phyloP scores from a whole-genome alignment of 2,888 invertebrate genomes.

The Pyrrhosoma nymphula region DNA sequence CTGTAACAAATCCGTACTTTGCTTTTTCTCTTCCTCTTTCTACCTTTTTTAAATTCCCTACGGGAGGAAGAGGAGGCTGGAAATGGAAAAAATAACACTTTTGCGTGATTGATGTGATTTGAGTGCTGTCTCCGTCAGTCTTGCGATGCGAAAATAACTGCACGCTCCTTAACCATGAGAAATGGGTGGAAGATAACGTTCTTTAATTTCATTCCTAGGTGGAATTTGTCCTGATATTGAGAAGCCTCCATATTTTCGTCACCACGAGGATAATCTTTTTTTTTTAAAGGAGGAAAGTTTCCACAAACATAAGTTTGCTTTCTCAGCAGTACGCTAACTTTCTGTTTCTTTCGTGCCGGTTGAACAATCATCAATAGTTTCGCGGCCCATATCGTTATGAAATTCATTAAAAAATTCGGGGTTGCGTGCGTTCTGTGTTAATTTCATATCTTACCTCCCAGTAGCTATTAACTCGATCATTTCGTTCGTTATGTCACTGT shows the following conservation, averaged over 20 bases:
- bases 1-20: conserved; percentile 24
- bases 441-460: too few relatives aligned
- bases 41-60: not conserved
- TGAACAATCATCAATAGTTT: too few relatives aligned
- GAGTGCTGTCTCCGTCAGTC: not conserved
- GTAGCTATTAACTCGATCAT: too few relatives aligned
- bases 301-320: not conserved
- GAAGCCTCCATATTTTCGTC: not conserved
- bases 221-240: not conserved
- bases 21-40: not conserved
- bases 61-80: not conserved
- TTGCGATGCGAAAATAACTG: conserved; percentile 41
- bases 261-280: not conserved
- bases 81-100: conserved; percentile 14
- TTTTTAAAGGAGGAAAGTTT: not conserved
- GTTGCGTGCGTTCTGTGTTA: too few relatives aligned
- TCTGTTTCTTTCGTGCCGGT: not conserved
- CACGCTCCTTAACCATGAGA: not conserved
- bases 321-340: not conserved
- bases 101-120: conserved; percentile 46
- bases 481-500: too few relatives aligned
- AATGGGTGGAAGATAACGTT: not conserved
- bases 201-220: not conserved
- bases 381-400: too few relatives aligned
- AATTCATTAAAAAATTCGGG: too few relatives aligned